Conservation (phyloP, 2,113 vertebrate species). For the Oncorhynchus mykiss region DNA sequence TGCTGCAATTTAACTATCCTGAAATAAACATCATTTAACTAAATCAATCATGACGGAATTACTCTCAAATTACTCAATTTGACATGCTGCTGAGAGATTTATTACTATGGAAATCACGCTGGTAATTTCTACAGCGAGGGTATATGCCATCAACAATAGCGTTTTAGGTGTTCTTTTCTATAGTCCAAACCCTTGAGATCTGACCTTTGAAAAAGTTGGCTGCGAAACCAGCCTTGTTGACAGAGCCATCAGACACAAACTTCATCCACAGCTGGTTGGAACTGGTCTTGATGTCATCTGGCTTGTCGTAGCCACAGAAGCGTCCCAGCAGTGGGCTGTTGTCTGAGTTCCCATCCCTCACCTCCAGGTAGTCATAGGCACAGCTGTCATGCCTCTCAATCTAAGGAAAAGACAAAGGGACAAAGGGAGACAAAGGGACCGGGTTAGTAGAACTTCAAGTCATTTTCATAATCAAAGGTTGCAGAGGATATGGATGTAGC, state of each 20-base stretch:
- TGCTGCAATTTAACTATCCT: too few relatives aligned
- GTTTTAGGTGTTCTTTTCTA: too few relatives aligned
- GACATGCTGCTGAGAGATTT: too few relatives aligned
- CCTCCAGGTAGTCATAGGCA: slow-evolving; percentile 95
- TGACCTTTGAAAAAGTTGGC: slow-evolving; percentile 98
- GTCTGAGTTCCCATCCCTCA: slow-evolving; percentile 89
- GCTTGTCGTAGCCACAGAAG: slow-evolving; percentile 97
- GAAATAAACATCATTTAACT: too few relatives aligned
- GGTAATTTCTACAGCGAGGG: too few relatives aligned
- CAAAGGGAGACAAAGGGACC: neutral
- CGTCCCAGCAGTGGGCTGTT: slow-evolving; percentile 87
- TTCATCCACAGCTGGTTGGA: slow-evolving; percentile 98
- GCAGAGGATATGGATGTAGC: too few relatives aligned
- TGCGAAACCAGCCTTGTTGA: slow-evolving; percentile 96
- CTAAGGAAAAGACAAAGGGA: slow-evolving; percentile 57
- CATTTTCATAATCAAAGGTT: too few relatives aligned
- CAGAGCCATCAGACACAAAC: slow-evolving; percentile 94
- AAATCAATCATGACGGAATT: too few relatives aligned
- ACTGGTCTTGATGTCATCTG: slow-evolving; percentile 94
- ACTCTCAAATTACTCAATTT: too few relatives aligned
- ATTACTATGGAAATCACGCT: too few relatives aligned
- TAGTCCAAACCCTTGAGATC: slow-evolving; percentile 23
- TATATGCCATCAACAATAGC: too few relatives aligned
- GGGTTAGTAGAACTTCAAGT: neutral
- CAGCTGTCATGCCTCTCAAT: slow-evolving; percentile 97